A percentile compares a stretch with the other conserved stretches of the same genome.
Evolutionary conservation across 2,797 vertebrate genomes (phyloP).

Genomic region (Chelon auratus): DNA sequence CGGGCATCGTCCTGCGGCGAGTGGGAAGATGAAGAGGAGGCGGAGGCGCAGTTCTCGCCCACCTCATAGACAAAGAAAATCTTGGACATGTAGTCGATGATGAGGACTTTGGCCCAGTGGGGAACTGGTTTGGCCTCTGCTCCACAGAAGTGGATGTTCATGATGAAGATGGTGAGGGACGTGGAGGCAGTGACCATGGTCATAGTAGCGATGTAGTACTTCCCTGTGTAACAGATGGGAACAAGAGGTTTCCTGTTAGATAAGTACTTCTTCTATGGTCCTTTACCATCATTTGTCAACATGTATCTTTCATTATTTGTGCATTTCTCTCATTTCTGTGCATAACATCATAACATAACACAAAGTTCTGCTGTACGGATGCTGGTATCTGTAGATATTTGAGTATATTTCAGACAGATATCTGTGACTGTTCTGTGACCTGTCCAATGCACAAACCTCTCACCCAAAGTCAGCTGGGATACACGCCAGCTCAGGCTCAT

Average conservation of each 20-base stretch:
- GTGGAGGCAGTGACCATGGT: constrained; percentile 98
- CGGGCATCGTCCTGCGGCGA: constrained; percentile 55
- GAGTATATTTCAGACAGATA: not conserved
- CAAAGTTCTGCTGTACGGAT: not conserved
- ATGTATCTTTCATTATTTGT: not conserved
- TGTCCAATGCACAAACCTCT: not conserved
- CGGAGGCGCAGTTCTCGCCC: constrained; percentile 91
- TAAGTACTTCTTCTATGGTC: not conserved
- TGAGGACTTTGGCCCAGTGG: constrained; percentile 94
- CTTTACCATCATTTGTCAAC: not conserved
- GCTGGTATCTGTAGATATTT: not conserved
- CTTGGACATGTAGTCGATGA: constrained; percentile 97
- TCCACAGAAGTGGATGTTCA: constrained; percentile 98
- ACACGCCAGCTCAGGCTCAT: not conserved
- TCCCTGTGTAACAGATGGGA: constrained; percentile 65
- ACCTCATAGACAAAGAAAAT: constrained; percentile 96
- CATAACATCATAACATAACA: not conserved
- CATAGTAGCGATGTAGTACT: constrained; percentile 96
- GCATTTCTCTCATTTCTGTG: not conserved
- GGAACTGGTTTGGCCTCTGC: constrained; percentile 96
- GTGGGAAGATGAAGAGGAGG: constrained; percentile 66
- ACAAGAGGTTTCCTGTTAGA: not conserved
- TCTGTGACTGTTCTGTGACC: not conserved
- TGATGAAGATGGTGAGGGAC: constrained; percentile 96
- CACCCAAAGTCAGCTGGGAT: too few relatives aligned